A percentile compares a stretch with the other conserved stretches of the same genome.
These are phyloP conservation scores for Microchrysa polita DNA, from an alignment of 2,888 invertebrate species.

Conservation along the genomic window DNA sequence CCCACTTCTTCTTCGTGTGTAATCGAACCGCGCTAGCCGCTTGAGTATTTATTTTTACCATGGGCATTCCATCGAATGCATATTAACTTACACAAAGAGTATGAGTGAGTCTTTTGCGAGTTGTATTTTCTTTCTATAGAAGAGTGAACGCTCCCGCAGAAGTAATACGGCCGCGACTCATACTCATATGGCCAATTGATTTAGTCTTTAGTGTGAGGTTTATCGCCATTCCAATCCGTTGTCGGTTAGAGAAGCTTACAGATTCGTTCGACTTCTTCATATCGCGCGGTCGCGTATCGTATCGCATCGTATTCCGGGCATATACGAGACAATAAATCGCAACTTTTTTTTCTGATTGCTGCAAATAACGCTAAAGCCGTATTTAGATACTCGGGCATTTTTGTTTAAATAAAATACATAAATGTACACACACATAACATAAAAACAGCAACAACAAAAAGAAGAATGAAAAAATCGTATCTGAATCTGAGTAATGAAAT, in stretches of 20 bases:
- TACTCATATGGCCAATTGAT: constrained; percentile 19
- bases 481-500: constrained; percentile 39
- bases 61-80: no score
- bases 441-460: neutral
- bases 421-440: neutral
- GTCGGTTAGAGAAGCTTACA: neutral
- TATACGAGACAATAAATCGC: no score
- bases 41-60: neutral
- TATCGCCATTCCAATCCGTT: constrained; percentile 12
- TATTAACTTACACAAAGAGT: no score
- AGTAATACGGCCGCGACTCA: no score
- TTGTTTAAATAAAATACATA: neutral
- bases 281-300: no score
- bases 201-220: neutral
- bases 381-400: neutral
- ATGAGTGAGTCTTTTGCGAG: no score
- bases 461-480: constrained; percentile 14
- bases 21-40: neutral
- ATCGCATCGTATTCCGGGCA: no score
- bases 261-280: no score
- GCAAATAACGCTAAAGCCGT: neutral
- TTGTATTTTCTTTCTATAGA: constrained; percentile 23
- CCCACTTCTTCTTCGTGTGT: constrained; percentile 38
- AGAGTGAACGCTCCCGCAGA: neutral
- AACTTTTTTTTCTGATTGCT: neutral